Evolutionary conservation across 2,797 vertebrate species (phyloP).

Genomic region (Gila robusta): DNA sequence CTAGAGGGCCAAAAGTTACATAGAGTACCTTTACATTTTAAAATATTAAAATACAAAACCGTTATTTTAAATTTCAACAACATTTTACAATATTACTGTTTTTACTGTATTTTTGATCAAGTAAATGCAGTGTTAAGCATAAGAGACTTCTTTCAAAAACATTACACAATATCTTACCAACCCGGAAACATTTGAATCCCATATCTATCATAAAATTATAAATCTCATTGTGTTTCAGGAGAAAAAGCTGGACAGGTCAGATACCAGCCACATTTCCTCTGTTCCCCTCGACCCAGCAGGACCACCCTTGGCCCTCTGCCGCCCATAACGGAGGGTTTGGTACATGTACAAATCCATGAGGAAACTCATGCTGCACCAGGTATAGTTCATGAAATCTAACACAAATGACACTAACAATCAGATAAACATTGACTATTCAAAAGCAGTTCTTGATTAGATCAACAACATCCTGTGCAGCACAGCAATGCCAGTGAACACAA

Average conservation of each 20-base stretch:
- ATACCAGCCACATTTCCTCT: constrained; percentile 69
- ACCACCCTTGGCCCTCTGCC: constrained; percentile 37
- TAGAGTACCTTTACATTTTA: no score
- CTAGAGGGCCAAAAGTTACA: no score
- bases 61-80: no score
- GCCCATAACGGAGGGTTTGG: constrained; percentile 45
- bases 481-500: not conserved
- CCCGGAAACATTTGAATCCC: not conserved
- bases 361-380: constrained; percentile 38
- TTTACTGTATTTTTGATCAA: not conserved
- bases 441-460: constrained; percentile 36
- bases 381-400: constrained; percentile 23
- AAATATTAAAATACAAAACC: no score
- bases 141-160: not conserved
- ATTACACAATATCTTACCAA: not conserved
- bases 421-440: constrained; percentile 36
- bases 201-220: not conserved
- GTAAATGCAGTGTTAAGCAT: not conserved
- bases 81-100: not conserved
- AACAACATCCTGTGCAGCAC: constrained; percentile 35
- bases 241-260: constrained; percentile 56
- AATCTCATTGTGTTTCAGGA: not conserved
- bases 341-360: constrained; percentile 13
- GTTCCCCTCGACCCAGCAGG: constrained; percentile 60
- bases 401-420: constrained; percentile 35